Percentiles rank a stretch among this genome's conserved stretches.
These are phyloP conservation scores for Anguilla anguilla DNA, from an alignment of 2,797 vertebrate species.

Conservation along the genomic window DNA sequence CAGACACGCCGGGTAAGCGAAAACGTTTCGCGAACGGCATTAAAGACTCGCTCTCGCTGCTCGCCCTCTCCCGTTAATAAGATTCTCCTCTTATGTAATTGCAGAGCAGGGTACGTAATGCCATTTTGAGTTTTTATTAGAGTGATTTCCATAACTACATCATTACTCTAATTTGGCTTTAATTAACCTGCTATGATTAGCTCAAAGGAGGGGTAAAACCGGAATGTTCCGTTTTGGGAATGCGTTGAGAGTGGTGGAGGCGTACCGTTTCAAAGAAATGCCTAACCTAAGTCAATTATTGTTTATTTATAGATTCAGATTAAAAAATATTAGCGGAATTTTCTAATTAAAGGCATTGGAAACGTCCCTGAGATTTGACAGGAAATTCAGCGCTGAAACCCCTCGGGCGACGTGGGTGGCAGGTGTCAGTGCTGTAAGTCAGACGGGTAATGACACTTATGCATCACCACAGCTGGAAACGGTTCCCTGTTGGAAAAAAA, in stretches of 20 bases:
- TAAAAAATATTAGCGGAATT: neutral
- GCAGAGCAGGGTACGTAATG: neutral
- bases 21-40: neutral
- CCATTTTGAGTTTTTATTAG: neutral
- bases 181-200: constrained; percentile 17
- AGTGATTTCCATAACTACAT: constrained; percentile 11
- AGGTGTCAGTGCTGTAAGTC: neutral
- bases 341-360: neutral
- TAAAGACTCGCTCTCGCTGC: neutral
- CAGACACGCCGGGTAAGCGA: neutral
- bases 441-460: neutral
- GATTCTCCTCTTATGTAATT: neutral
- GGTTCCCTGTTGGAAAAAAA: neutral
- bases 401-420: no score
- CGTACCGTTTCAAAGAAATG: neutral
- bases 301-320: neutral
- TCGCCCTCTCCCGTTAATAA: neutral
- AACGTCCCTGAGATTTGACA: neutral
- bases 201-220: neutral
- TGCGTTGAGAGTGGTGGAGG: neutral
- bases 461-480: neutral
- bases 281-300: neutral
- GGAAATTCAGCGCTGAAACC: neutral
- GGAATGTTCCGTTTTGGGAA: neutral
- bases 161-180: constrained; percentile 23